Conservation (phyloP, 2,888 invertebrate genomes). For the Argyresthia albistria region DNA sequence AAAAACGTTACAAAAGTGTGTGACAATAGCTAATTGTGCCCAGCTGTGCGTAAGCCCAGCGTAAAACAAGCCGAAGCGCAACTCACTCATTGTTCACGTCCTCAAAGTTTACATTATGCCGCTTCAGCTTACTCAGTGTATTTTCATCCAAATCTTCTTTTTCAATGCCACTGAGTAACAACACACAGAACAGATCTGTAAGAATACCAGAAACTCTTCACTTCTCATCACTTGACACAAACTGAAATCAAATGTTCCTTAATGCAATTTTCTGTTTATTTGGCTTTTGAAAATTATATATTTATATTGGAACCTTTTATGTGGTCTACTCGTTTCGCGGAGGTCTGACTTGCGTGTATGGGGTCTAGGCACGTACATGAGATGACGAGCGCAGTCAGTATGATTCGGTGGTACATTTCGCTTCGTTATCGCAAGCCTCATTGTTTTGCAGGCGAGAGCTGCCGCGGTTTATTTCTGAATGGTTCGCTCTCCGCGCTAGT, state of each 20-base stretch:
- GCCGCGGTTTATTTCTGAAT: background rate
- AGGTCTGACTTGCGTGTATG: conserved; percentile 27
- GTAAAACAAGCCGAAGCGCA: too few species aligned
- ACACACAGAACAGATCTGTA: conserved; percentile 58
- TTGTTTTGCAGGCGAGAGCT: background rate
- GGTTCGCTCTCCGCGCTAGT: background rate
- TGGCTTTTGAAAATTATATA: too few species aligned
- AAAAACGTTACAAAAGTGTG: background rate
- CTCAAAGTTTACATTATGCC: conserved; percentile 45
- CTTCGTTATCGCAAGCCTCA: conserved; percentile 29
- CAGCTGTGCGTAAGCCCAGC: too few species aligned
- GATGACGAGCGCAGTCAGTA: conserved; percentile 40
- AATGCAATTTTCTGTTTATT: too few species aligned
- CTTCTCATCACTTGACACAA: background rate
- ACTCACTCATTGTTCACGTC: conserved; percentile 41
- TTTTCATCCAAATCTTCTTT: conserved; percentile 47
- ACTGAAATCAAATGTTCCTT: too few species aligned
- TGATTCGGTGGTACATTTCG: conserved; percentile 47
- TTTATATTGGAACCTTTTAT: conserved; percentile 52
- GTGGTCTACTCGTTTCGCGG: conserved; percentile 34
- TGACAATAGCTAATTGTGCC: too few species aligned
- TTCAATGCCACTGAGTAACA: conserved; percentile 52
- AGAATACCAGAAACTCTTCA: background rate
- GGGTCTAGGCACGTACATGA: conserved; percentile 57
- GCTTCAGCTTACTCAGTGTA: conserved; percentile 40